These are phyloP conservation scores for Origma solitaria DNA, from an alignment of 2,113 vertebrate genomes.

Conservation along the genomic window DNA sequence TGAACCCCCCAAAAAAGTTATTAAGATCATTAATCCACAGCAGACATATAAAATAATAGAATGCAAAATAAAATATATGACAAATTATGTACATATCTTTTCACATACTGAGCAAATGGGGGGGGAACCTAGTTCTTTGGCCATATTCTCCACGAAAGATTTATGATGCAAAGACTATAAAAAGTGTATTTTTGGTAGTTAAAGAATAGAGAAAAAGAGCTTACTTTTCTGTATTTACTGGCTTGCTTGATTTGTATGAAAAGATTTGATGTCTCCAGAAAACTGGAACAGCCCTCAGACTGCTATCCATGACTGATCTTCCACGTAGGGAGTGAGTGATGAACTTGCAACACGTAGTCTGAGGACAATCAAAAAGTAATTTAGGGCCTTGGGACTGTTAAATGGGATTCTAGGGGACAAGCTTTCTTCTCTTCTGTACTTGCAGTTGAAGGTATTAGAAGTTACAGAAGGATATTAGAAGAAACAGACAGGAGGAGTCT, in stretches of 20 bases:
- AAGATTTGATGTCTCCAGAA: background rate
- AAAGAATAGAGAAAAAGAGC: background rate
- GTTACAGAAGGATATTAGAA: too few species aligned
- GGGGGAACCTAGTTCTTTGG: background rate
- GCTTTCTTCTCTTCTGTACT: background rate
- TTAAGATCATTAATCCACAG: background rate
- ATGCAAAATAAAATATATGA: background rate
- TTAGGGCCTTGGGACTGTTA: background rate
- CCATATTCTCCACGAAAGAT: background rate
- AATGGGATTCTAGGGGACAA: background rate
- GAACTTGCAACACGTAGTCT: background rate
- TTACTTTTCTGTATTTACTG: background rate
- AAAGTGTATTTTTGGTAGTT: background rate
- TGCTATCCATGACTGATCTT: background rate
- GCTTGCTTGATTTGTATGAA: background rate
- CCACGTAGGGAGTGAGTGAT: too few species aligned
- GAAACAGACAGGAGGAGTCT: background rate
- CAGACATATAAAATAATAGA: background rate
- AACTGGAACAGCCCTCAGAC: background rate
- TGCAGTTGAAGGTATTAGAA: background rate
- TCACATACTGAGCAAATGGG: background rate
- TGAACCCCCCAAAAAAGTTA: background rate
- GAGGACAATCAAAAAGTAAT: background rate
- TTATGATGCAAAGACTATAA: background rate
- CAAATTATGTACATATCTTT: background rate